Conservation (phyloP, 2,113 vertebrate species). For the Asarcornis scutulata region DNA sequence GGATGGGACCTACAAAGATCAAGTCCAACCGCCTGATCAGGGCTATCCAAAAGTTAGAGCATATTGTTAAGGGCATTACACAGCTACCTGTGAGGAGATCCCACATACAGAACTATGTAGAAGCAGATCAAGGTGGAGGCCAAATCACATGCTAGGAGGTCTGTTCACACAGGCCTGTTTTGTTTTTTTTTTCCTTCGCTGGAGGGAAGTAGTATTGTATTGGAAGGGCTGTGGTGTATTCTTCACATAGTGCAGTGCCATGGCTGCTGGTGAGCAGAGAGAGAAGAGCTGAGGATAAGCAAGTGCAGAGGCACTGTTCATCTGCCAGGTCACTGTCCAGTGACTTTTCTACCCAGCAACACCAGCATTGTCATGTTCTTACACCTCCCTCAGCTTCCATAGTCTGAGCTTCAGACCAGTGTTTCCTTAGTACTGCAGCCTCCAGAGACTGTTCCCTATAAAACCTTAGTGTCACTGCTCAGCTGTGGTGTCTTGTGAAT, state of each 20-base stretch:
- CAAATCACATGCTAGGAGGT: background rate
- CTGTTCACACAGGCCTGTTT: background rate
- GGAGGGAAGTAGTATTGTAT: accelerated
- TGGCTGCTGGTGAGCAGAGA: background rate
- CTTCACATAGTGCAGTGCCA: background rate
- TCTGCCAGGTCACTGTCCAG: accelerated
- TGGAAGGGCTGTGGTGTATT: background rate
- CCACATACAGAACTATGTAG: no score
- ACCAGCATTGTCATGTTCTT: background rate
- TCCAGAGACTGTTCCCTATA: background rate
- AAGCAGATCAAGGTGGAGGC: background rate
- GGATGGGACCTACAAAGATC: background rate
- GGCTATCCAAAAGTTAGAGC: background rate
- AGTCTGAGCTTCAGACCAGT: background rate
- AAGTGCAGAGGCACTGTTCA: accelerated
- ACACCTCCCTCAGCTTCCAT: background rate
- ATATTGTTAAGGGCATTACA: background rate
- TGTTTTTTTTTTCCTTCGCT: background rate
- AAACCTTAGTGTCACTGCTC: background rate
- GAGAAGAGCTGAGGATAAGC: background rate
- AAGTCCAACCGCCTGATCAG: background rate
- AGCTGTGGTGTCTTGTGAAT: background rate
- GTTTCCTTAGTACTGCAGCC: background rate
- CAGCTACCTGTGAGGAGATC: background rate
- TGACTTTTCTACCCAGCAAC: background rate